Evolutionary conservation across 1,140 invertebrate species (phyloP).

Genomic region (Babylonia areolata): DNA sequence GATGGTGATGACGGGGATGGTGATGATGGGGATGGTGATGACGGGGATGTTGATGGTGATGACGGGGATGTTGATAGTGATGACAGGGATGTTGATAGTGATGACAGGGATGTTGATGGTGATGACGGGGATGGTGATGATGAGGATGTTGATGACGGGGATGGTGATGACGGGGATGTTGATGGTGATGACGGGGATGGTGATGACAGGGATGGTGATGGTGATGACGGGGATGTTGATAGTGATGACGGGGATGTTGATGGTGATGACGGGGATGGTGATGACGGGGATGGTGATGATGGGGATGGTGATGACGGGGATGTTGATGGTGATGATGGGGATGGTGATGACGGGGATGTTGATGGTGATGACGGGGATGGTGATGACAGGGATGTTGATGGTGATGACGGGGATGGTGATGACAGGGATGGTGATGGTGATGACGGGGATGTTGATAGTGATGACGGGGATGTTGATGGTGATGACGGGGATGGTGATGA

Average conservation of each 20-base stretch:
- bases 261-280: slow-evolving; percentile 19
- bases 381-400: slow-evolving; percentile 9
- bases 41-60: neutral
- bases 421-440: slow-evolving; percentile 5
- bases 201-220: slow-evolving; percentile 18
- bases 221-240: slow-evolving; percentile 17
- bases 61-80: neutral
- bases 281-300: too few species aligned
- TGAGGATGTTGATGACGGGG: too few species aligned
- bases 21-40: too few species aligned
- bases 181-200: slow-evolving; percentile 13
- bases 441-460: slow-evolving; percentile 16
- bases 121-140: too few species aligned
- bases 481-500: slow-evolving; percentile 17
- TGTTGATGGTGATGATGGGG: too few species aligned
- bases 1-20: slow-evolving; percentile 12
- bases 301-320: too few species aligned
- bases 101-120: slow-evolving; percentile 21
- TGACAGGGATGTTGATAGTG: neutral
- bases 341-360: too few species aligned
- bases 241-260: slow-evolving; percentile 14
- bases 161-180: slow-evolving; percentile 20
- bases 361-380: slow-evolving; percentile 4
- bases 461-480: slow-evolving; percentile 20
- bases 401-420: slow-evolving; percentile 21